A percentile compares a stretch with the other conserved stretches of the same genome.
These are phyloP conservation scores for Catamblyrhynchus diadema DNA, from an alignment of 2,797 vertebrate species.

Conservation along the genomic window DNA sequence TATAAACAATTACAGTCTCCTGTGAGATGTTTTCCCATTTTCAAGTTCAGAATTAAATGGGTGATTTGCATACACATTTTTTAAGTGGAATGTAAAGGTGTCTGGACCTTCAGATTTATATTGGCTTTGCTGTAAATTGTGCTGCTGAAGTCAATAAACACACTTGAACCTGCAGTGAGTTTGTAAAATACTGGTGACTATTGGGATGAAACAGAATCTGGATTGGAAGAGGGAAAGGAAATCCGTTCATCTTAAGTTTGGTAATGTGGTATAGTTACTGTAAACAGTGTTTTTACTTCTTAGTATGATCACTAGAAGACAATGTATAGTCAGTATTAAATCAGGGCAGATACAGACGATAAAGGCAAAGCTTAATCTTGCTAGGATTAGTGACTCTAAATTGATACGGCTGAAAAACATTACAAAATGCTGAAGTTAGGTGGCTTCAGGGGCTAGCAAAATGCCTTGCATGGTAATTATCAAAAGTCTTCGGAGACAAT, in stretches of 20 bases:
- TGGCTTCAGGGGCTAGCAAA: not conserved
- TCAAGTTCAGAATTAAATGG: not conserved
- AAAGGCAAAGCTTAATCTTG: conserved; percentile 55
- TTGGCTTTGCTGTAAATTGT: not conserved
- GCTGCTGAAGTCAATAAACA: not conserved
- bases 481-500: conserved; percentile 3
- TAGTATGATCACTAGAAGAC: conserved; percentile 3
- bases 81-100: not conserved
- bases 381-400: conserved; percentile 49
- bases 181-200: not conserved
- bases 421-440: not conserved
- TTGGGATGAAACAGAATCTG: not conserved
- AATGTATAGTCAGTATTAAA: conserved; percentile 37
- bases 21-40: not conserved
- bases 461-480: conserved; percentile 9
- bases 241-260: not conserved
- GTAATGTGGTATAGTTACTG: not conserved
- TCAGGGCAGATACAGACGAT: not conserved
- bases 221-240: not conserved
- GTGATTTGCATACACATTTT: not conserved
- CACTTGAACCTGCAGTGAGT: not conserved
- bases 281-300: conserved; percentile 3
- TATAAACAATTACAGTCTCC: not conserved
- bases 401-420: not conserved
- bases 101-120: not conserved